A percentile compares a stretch with the other conserved stretches of the same genome.
These are phyloP conservation scores for Platycercus adscitus DNA, from an alignment of 2,113 vertebrate genomes.

Conservation along the genomic window DNA sequence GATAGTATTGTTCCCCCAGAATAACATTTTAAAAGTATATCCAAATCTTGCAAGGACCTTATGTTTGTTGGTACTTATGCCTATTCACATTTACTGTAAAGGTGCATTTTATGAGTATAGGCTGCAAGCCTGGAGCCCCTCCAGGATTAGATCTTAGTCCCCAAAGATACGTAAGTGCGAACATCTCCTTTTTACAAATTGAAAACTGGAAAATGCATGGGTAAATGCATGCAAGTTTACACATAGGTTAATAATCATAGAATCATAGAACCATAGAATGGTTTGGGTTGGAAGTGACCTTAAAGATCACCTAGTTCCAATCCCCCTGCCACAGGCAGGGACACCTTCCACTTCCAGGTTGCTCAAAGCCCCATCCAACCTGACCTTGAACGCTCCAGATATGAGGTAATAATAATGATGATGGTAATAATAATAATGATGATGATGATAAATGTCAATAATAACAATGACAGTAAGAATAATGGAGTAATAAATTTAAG, in stretches of 20 bases:
- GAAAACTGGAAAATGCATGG: background rate
- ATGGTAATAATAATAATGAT: background rate
- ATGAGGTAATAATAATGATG: background rate
- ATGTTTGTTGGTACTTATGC: background rate
- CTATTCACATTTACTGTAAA: background rate
- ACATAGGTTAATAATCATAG: background rate
- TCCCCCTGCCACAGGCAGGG: background rate
- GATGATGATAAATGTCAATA: background rate
- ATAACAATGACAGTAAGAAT: background rate
- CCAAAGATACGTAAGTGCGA: background rate
- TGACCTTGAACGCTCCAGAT: background rate
- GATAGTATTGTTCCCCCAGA: background rate
- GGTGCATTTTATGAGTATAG: background rate
- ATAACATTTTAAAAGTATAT: background rate
- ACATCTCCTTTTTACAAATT: background rate
- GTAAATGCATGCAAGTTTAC: background rate
- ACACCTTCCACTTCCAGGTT: background rate
- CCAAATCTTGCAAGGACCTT: background rate
- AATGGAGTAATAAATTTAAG: background rate
- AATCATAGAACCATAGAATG: background rate
- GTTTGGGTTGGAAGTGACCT: background rate
- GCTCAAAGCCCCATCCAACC: background rate
- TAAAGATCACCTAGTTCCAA: background rate
- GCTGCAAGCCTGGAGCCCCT: background rate
- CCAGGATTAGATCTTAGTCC: slow-evolving; percentile 2